Evolutionary conservation across 2,797 vertebrate species (phyloP).

Genomic region (Sparidentex hasta): DNA sequence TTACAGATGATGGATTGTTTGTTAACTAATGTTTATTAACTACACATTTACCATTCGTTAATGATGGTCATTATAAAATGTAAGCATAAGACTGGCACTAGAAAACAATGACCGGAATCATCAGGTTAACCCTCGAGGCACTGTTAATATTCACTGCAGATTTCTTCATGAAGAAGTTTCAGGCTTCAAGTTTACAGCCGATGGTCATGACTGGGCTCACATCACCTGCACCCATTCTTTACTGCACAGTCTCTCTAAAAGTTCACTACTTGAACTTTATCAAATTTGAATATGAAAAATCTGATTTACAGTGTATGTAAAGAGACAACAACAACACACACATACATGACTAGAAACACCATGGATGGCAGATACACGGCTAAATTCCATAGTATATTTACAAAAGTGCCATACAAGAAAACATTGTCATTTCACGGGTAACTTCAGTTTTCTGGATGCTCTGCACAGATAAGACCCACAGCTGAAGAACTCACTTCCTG

Average conservation of each 20-base stretch:
- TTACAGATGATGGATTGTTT: too few relatives aligned
- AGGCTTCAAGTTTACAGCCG: too few relatives aligned
- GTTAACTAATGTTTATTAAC: too few relatives aligned
- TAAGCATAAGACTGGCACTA: too few relatives aligned
- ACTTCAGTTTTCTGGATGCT: not conserved
- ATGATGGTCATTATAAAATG: too few relatives aligned
- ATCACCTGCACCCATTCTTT: not conserved
- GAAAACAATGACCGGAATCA: too few relatives aligned
- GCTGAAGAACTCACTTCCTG: not conserved
- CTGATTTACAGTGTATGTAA: not conserved
- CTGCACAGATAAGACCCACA: slow-evolving; percentile 1
- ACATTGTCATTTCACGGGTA: slow-evolving; percentile 31
- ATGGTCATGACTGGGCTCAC: not conserved
- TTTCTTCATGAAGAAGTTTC: not conserved
- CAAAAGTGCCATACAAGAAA: slow-evolving; percentile 47
- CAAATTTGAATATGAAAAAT: not conserved
- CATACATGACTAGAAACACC: slow-evolving; percentile 11
- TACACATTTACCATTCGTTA: too few relatives aligned
- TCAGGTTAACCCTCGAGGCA: not conserved
- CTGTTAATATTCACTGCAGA: not conserved
- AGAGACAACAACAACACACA: not conserved
- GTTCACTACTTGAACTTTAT: not conserved
- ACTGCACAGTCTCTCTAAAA: not conserved
- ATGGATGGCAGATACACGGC: slow-evolving; percentile 23
- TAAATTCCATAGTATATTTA: slow-evolving; percentile 49